Base-by-base conservation (phyloP, 2,113 vertebrate species). In the Cephalopterus ornatus region DNA sequence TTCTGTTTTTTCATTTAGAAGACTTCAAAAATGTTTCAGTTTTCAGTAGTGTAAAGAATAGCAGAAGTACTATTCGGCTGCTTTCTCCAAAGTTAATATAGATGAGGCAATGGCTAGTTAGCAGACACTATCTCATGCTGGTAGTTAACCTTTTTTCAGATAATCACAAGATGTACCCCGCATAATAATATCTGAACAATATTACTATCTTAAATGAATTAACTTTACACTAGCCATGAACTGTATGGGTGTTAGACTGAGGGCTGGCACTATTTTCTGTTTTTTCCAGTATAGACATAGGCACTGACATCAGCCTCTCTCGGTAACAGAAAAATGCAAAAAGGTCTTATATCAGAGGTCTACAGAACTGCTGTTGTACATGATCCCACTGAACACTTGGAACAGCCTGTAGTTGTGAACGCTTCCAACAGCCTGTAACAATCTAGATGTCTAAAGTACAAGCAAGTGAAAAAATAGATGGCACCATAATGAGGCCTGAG, bases 161-260 rank as follows among this genome's bases (percentile, higher is more conserved):
- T 52, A 90, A 86, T 49, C 15, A 88, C 37, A 86, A 91, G 35
- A 20, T 70, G 24, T 12, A 32, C 26, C 23, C 20, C 82, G n/a
- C n/a, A 10, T 10, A 53, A 33, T 37, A 78, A 42, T 12, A 30
- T 11, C 41, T 26, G 23, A 92, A 37, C 35, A 76, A 92, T 53
- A 14, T 32, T 80, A 77, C 41, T 72, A 39, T 17, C 16, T 22
- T 77, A 65, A n/a, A 78, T 66, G 61, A 68, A 81, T 42, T 46
- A 44, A 21, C 9, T 75, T 53, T 28, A 33, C 15, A 53, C 2
- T 39, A 76, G 8, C 41, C 6, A 11, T 42, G 39, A 71, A 37
- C 5, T 37, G 2, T 30, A 21, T 18, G 11, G 9, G 15, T n/a
- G 5, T 39, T 18, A 11, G 9, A 39, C 15, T 8, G 24, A 0